Conservation (phyloP, 2,797 vertebrate species). For the Lagorchestes hirsutus region DNA sequence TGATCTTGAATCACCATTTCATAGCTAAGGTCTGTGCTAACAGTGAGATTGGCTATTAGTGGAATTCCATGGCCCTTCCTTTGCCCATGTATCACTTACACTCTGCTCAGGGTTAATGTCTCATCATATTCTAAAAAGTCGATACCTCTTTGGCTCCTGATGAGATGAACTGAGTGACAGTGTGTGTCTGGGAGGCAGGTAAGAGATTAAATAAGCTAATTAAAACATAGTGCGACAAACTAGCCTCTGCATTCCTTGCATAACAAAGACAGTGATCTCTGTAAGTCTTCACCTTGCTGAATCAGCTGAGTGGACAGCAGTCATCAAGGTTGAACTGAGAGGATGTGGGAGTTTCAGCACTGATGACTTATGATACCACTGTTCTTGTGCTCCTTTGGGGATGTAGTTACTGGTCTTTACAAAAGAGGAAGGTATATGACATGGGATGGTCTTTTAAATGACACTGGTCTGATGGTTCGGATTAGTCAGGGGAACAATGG, state of each 20-base stretch:
- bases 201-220: conserved; percentile 9
- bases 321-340: not conserved
- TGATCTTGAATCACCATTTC: conserved; percentile 40
- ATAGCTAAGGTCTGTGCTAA: not conserved
- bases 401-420: not conserved
- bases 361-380: not conserved
- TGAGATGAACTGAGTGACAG: conserved; percentile 8
- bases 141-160: conserved; percentile 48
- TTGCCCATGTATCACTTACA: conserved; percentile 1
- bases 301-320: not conserved
- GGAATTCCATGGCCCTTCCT: not conserved
- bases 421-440: not conserved
- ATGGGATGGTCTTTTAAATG: not conserved
- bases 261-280: not conserved
- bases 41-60: not conserved
- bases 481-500: not conserved
- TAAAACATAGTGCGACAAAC: not conserved
- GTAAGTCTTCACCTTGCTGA: not conserved
- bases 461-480: not conserved
- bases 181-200: not conserved
- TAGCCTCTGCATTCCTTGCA: not conserved
- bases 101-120: conserved; percentile 42
- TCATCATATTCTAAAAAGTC: conserved; percentile 10
- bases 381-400: not conserved
- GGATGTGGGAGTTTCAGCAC: not conserved